phyloP scores from a whole-genome alignment of 2,797 vertebrate species.

The Pseudomugil tenellus region DNA sequence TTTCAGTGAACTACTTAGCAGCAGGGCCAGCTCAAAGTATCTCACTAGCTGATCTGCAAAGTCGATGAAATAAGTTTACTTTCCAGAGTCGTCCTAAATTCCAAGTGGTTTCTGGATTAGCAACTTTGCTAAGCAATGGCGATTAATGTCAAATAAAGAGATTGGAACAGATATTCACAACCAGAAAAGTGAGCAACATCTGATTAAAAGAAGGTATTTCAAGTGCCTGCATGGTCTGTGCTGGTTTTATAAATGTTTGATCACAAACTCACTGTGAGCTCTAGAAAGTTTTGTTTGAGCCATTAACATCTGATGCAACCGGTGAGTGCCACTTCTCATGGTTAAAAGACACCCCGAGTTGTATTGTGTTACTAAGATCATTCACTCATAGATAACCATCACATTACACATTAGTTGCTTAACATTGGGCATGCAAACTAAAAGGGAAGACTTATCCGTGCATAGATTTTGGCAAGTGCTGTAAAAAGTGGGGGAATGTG shows the following conservation, averaged over 20 bases:
- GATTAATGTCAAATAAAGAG: neutral
- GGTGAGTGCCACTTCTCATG: neutral
- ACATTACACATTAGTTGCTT: conserved; percentile 1
- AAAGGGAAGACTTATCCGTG: neutral
- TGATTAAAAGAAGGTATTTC: neutral
- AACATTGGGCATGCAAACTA: neutral
- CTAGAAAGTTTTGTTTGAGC: neutral
- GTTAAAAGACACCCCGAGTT: neutral
- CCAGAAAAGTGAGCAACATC: neutral
- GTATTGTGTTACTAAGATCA: neutral
- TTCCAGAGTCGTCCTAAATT: neutral
- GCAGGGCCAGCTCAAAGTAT: neutral
- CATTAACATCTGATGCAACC: neutral
- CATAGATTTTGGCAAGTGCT: neutral
- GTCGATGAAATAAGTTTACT: neutral
- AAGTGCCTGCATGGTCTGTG: neutral
- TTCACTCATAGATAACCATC: neutral
- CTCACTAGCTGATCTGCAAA: too few relatives aligned
- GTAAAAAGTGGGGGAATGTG: neutral
- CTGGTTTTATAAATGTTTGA: neutral
- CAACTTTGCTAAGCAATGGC: neutral
- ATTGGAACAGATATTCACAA: neutral
- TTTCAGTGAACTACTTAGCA: too few relatives aligned
- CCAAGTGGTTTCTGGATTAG: neutral
- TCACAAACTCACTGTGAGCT: neutral